Percentiles rank a stretch among this genome's conserved stretches.
Conservation (phyloP, 2,888 invertebrate species). For the Melieria omissa region DNA sequence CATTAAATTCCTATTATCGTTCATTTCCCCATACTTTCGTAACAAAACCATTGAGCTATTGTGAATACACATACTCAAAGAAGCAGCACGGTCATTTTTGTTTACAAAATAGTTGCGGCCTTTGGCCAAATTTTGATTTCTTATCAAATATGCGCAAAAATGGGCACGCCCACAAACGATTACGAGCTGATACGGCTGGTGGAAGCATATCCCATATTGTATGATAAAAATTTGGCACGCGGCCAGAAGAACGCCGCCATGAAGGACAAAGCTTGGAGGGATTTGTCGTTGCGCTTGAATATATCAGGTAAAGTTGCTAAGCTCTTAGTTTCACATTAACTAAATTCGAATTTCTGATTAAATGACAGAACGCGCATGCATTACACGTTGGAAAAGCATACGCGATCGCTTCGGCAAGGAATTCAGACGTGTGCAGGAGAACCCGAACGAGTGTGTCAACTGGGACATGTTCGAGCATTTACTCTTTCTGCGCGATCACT, state of each 20-base stretch:
- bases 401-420: slow-evolving; percentile 61
- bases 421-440: slow-evolving; percentile 55
- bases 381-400: slow-evolving; percentile 61
- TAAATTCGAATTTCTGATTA: background rate
- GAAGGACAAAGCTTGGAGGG: slow-evolving; percentile 59
- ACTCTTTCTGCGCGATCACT: slow-evolving; percentile 58
- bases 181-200: slow-evolving; percentile 53
- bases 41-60: background rate
- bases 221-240: slow-evolving; percentile 56
- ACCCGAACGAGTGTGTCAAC: slow-evolving; percentile 54
- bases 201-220: slow-evolving; percentile 56
- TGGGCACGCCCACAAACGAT: slow-evolving; percentile 46
- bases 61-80: background rate
- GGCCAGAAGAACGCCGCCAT: slow-evolving; percentile 51
- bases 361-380: slow-evolving; percentile 55
- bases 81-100: background rate
- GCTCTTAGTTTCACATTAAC: background rate
- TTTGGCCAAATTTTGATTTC: no score
- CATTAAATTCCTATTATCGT: no score
- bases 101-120: background rate
- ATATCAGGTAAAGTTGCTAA: slow-evolving; percentile 48
- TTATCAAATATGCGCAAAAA: background rate
- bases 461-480: slow-evolving; percentile 60
- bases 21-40: no score
- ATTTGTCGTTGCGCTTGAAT: slow-evolving; percentile 51